Percentiles rank a stretch among this genome's conserved stretches.
Conservation (phyloP, 1,140 invertebrate genomes). For the Saccostrea glomerata region DNA sequence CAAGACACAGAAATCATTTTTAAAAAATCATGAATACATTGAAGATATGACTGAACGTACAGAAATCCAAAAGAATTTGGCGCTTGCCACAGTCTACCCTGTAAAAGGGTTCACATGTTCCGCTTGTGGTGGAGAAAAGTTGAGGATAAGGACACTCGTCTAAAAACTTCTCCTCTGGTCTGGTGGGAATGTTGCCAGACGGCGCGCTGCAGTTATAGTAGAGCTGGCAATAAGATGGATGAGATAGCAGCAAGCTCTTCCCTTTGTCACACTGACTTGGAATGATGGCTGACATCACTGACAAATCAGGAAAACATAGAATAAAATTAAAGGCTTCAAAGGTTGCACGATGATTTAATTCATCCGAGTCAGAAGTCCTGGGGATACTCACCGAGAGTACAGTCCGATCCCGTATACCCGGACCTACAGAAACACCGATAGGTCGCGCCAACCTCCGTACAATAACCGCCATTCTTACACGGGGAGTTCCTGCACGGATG, state of each 20-base stretch:
- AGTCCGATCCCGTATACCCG: background rate
- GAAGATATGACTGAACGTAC: background rate
- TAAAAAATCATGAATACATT: too few relatives aligned
- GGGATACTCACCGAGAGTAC: background rate
- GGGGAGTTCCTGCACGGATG: background rate
- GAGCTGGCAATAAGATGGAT: conserved; percentile 62
- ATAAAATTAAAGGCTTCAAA: background rate
- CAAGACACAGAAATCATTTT: too few relatives aligned
- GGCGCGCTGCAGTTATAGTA: conserved; percentile 63
- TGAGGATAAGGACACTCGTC: conserved; percentile 64
- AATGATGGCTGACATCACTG: conserved; percentile 8
- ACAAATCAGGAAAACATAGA: background rate
- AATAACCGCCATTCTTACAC: conserved; percentile 14
- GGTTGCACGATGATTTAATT: background rate
- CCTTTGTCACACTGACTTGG: background rate
- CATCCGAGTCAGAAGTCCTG: background rate
- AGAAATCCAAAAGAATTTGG: conserved; percentile 31
- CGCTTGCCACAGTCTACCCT: conserved; percentile 61
- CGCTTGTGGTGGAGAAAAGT: conserved; percentile 54
- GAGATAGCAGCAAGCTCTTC: conserved; percentile 45
- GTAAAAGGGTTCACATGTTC: conserved; percentile 55
- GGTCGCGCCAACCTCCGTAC: background rate
- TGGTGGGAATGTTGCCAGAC: conserved; percentile 44
- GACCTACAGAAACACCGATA: background rate
- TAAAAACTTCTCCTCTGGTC: conserved; percentile 58